Evolutionary conservation across 2,797 vertebrate genomes (phyloP).

Genomic region (Menidia menidia): DNA sequence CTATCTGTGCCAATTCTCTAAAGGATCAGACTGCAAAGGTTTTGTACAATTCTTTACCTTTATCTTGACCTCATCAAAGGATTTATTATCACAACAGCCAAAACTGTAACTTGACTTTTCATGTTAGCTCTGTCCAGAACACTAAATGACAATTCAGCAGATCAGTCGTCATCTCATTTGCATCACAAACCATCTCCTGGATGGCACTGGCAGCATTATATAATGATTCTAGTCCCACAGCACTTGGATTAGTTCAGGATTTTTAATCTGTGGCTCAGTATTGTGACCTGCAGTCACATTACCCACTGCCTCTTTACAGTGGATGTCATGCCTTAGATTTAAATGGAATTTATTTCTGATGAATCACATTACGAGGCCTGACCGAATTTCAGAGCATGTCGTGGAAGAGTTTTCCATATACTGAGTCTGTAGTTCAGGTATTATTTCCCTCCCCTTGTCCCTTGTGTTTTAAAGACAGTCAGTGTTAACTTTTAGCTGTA

Average conservation of each 20-base stretch:
- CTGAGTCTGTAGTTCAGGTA: too few relatives aligned
- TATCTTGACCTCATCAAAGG: conserved; percentile 41
- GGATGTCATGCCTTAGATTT: neutral
- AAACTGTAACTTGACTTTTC: conserved; percentile 28
- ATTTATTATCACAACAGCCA: conserved; percentile 32
- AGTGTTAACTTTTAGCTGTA: too few relatives aligned
- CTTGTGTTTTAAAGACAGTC: too few relatives aligned
- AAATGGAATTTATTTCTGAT: neutral
- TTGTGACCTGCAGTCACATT: neutral
- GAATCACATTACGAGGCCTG: neutral
- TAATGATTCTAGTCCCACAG: neutral
- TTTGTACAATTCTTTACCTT: conserved; percentile 32
- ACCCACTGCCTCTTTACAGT: neutral
- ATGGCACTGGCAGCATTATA: neutral
- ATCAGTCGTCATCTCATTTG: conserved; percentile 5
- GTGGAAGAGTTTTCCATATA: too few relatives aligned
- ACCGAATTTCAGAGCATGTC: neutral
- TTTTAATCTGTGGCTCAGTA: conserved; percentile 6
- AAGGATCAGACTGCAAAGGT: conserved; percentile 12
- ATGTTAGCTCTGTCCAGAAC: neutral
- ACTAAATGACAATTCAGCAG: conserved; percentile 9
- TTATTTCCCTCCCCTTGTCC: too few relatives aligned
- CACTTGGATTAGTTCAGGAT: neutral
- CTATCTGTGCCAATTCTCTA: conserved; percentile 7
- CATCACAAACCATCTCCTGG: neutral